Conservation (phyloP, 2,113 vertebrate species). For the Cyphomyrus discorhynchus region DNA sequence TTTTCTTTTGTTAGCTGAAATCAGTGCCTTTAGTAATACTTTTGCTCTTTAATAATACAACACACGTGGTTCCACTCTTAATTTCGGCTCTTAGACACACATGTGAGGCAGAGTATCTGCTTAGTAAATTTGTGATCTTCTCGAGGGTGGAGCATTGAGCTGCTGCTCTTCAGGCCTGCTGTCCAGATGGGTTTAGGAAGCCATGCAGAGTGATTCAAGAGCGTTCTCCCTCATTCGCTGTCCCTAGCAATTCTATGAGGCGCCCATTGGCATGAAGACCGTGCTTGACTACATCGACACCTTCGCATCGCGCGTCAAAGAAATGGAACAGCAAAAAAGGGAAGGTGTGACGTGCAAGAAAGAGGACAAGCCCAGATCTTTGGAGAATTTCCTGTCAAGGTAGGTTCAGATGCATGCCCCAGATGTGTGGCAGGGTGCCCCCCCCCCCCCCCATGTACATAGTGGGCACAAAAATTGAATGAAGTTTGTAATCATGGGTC, state of each 20-base stretch:
- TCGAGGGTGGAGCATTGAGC: background rate
- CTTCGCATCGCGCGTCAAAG: conserved; percentile 90
- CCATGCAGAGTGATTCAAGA: background rate
- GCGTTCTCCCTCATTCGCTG: conserved; percentile 8
- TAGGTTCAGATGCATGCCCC: conserved; percentile 37
- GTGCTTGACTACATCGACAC: conserved; percentile 90
- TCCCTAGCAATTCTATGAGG: conserved; percentile 90
- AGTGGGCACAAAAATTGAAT: background rate
- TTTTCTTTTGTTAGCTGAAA: background rate
- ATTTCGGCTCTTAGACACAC: background rate
- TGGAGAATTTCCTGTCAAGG: conserved; percentile 97
- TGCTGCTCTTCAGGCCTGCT: background rate
- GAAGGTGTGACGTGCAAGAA: conserved; percentile 86
- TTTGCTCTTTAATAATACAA: background rate
- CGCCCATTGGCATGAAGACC: conserved; percentile 93
- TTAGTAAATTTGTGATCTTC: background rate
- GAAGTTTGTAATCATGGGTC: background rate
- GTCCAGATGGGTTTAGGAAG: background rate
- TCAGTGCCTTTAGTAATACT: background rate
- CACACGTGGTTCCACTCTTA: background rate
- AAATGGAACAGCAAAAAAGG: conserved; percentile 95
- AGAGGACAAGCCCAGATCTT: conserved; percentile 88
- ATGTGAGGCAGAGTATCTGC: background rate
- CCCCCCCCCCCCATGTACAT: background rate
- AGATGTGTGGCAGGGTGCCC: background rate